phyloP scores from a whole-genome alignment of 2,888 invertebrate genomes.

The Drosophila picticornis region DNA sequence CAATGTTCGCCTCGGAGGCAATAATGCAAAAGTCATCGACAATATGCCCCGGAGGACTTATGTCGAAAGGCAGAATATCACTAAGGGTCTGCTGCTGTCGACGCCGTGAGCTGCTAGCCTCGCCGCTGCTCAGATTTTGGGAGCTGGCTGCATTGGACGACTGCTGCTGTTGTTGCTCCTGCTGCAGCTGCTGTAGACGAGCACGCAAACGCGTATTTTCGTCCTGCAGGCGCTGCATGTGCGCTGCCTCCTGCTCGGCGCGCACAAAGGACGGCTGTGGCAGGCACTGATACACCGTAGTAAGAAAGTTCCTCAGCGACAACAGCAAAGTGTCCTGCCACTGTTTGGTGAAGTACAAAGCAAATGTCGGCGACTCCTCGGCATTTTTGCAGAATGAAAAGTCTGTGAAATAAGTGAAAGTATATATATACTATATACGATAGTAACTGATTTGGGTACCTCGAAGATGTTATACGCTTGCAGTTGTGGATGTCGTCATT shows the following conservation, averaged over 20 bases:
- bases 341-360: slow-evolving; percentile 94
- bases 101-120: slow-evolving; percentile 60
- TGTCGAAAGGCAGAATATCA: slow-evolving; percentile 88
- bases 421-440: not conserved
- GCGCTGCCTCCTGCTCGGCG: slow-evolving; percentile 93
- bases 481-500: not conserved
- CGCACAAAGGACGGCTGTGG: slow-evolving; percentile 94
- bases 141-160: slow-evolving; percentile 42
- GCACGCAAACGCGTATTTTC: slow-evolving; percentile 91
- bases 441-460: not conserved
- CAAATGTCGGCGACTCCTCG: slow-evolving; percentile 95
- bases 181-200: slow-evolving; percentile 80
- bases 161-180: slow-evolving; percentile 73
- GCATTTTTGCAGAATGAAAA: slow-evolving; percentile 96
- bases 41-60: slow-evolving; percentile 91
- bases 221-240: slow-evolving; percentile 92
- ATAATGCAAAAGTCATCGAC: slow-evolving; percentile 97
- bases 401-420: slow-evolving; percentile 87
- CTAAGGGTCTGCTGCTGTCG: slow-evolving; percentile 86
- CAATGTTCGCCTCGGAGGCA: slow-evolving; percentile 89
- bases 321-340: slow-evolving; percentile 97
- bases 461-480: not conserved
- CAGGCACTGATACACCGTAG: slow-evolving; percentile 94
- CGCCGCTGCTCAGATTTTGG: slow-evolving; percentile 60
- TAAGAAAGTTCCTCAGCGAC: slow-evolving; percentile 96